Evolutionary conservation across 35 echinoderm and acorn worm genomes (phyloP).

Genomic region (Chiridota heheva): DNA sequence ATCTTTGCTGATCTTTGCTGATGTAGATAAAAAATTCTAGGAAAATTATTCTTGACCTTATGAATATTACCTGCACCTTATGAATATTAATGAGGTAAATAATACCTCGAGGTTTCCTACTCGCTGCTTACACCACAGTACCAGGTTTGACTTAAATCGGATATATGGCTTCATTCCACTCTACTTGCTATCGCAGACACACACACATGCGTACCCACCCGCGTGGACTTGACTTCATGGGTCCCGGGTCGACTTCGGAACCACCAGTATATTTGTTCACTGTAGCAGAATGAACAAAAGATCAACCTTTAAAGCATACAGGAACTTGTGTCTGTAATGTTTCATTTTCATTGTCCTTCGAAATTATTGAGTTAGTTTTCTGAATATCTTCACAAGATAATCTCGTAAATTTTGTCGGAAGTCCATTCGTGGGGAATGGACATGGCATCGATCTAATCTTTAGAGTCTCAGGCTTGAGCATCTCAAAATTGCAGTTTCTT

Average conservation of each 20-base stretch:
- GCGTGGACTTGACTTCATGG: not conserved
- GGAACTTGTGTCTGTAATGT: not conserved
- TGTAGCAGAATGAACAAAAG: not conserved
- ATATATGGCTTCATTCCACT: too few relatives aligned
- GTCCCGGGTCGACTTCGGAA: not conserved
- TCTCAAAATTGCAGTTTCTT: constrained; percentile 52
- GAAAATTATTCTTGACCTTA: too few relatives aligned
- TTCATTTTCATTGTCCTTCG: too few relatives aligned
- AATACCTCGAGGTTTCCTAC: too few relatives aligned
- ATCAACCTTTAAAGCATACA: not conserved
- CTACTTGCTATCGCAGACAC: too few relatives aligned
- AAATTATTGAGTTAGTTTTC: too few relatives aligned
- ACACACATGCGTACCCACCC: not conserved
- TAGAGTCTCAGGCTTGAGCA: constrained; percentile 55
- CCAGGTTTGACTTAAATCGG: too few relatives aligned
- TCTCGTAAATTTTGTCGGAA: constrained; percentile 71
- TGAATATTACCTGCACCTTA: too few relatives aligned
- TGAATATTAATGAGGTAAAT: too few relatives aligned
- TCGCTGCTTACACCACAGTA: too few relatives aligned
- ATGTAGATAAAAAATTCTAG: too few relatives aligned
- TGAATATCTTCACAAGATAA: not conserved
- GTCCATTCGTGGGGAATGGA: constrained; percentile 67
- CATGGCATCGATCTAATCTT: constrained; percentile 67
- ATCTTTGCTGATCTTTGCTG: too few relatives aligned
- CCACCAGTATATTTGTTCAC: not conserved